These are phyloP conservation scores for Ia io DNA, from an alignment of 2,113 vertebrate genomes.

Conservation along the genomic window DNA sequence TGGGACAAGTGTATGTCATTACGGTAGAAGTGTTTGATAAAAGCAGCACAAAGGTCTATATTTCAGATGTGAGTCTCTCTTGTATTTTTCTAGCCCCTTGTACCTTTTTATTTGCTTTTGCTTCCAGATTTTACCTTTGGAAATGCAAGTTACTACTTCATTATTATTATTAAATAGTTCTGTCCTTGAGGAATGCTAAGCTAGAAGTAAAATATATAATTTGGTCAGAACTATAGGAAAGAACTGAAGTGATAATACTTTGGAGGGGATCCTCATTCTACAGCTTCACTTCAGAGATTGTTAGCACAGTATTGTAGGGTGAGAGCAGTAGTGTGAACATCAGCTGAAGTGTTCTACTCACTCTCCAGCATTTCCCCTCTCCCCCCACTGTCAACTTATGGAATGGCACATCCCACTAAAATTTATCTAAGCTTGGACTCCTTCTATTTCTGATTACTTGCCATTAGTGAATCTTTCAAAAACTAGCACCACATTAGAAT, in stretches of 20 bases:
- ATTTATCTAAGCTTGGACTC: neutral
- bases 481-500: conserved; percentile 15
- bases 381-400: neutral
- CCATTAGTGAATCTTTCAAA: conserved; percentile 31
- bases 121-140: neutral
- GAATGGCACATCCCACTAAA: neutral
- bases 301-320: neutral
- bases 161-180: conserved; percentile 22
- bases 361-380: neutral
- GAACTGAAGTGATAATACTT: neutral
- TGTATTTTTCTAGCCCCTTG: neutral
- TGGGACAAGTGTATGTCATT: conserved; percentile 63
- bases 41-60: conserved; percentile 74
- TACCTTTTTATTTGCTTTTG: neutral
- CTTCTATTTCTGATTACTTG: neutral
- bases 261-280: neutral
- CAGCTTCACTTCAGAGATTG: neutral
- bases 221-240: neutral
- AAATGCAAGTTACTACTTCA: neutral
- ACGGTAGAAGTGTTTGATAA: conserved; percentile 77
- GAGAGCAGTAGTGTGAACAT: neutral
- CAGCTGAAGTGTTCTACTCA: neutral
- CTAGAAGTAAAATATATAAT: neutral
- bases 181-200: neutral
- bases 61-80: conserved; percentile 78